Conservation (phyloP, 2,113 vertebrate genomes). For the Cyprinus carpio region DNA sequence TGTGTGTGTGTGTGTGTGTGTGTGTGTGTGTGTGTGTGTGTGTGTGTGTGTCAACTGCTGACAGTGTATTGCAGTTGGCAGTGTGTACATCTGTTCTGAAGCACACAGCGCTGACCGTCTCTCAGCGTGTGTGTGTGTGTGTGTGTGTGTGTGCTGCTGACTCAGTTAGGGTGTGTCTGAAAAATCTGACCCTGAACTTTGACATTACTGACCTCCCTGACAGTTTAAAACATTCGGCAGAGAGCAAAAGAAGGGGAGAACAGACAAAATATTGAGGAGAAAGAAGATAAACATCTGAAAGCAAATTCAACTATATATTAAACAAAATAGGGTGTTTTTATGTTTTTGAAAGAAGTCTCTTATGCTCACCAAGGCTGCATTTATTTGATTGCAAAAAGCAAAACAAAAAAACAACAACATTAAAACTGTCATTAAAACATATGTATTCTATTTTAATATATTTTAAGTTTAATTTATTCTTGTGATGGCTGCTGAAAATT, state of each 20-base stretch:
- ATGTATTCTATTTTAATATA: neutral
- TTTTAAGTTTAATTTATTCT: neutral
- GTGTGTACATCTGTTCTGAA: constrained; percentile 36
- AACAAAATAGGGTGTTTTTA: neutral
- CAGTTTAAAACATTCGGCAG: constrained; percentile 53
- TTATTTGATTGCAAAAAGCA: neutral
- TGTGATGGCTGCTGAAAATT: neutral
- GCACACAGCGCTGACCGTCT: constrained; percentile 28
- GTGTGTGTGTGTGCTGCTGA: constrained; percentile 39
- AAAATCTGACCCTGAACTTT: constrained; percentile 59
- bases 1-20: constrained; percentile 27
- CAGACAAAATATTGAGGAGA: neutral
- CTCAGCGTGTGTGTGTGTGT: constrained; percentile 29
- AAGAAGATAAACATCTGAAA: neutral
- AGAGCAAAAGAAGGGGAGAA: constrained; percentile 26
- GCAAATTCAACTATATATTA: neutral
- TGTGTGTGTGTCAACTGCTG: constrained; percentile 35
- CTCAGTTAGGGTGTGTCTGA: constrained; percentile 45
- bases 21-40: constrained; percentile 22
- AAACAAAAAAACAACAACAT: no score
- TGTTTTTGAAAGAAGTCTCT: neutral
- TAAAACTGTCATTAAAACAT: neutral
- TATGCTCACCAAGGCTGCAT: neutral
- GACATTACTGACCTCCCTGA: constrained; percentile 54
- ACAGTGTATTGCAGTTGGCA: constrained; percentile 48